These are phyloP conservation scores for Phenganax stokvisi DNA, from an alignment of 92 coral and sea anemone genomes.

Conservation along the genomic window DNA sequence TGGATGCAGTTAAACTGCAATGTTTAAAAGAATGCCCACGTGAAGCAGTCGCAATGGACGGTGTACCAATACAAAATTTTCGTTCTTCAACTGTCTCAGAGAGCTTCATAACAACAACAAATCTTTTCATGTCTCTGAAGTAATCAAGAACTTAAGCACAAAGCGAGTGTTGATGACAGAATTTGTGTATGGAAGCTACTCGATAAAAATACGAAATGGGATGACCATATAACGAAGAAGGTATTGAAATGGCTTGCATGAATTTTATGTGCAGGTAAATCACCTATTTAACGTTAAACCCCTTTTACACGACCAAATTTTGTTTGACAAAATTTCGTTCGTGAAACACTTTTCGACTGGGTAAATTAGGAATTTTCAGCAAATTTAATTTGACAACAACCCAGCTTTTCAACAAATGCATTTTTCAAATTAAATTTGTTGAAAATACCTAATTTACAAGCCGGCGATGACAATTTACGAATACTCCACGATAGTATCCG, in stretches of 20 bases:
- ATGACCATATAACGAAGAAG: constrained; percentile 67
- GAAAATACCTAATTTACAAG: no score
- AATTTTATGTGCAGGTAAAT: not conserved
- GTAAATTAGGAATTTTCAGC: no score
- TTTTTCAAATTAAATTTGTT: no score
- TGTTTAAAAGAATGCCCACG: not conserved
- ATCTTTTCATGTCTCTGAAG: constrained; percentile 76
- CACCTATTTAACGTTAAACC: no score
- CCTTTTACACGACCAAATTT: no score
- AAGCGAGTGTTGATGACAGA: constrained; percentile 82
- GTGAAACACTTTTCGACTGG: no score
- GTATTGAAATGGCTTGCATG: constrained; percentile 25
- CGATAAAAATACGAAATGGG: constrained; percentile 66
- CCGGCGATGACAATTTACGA: no score
- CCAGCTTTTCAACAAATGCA: no score
- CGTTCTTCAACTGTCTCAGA: constrained; percentile 32
- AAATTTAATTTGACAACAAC: no score
- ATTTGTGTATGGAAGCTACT: constrained; percentile 71
- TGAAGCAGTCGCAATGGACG: not conserved
- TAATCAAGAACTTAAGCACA: constrained; percentile 65
- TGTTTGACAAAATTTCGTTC: no score
- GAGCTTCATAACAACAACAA: constrained; percentile 62
- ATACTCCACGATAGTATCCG: no score
- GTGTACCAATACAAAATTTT: not conserved
- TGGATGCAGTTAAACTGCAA: not conserved